Base-by-base conservation (phyloP, 2,113 vertebrate genomes). In the Melanerpes aurifrons region DNA sequence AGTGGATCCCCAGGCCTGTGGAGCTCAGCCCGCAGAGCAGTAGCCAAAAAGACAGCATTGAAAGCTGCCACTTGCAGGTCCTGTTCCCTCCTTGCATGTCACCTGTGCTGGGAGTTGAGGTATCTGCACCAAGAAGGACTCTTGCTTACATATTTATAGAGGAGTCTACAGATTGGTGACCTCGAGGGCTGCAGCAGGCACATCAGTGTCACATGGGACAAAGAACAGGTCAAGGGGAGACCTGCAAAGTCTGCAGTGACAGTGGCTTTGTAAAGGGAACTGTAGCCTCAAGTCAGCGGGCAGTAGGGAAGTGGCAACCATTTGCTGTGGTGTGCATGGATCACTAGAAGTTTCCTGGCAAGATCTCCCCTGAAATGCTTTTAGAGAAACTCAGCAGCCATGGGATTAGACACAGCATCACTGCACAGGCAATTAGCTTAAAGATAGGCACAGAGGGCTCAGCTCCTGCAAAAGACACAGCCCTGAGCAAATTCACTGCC, bases 131-230 rank as follows among this genome's bases (percentile, higher is more conserved):
- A 32, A 35, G 45, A 40, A 26, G 21, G 53, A 20, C 17, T 7
- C 28, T 29, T 67, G 45, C 13, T 12, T 53, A 13, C 7, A 4
- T 17, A 5, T 68, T 1, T 73, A 9, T 18, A 32, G 28, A 43
- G n/a, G 17, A 24, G 2, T 68, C 62, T 43, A 22, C 28, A 22
- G 0, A 0, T 1, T 57, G 63, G 40, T 15, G 6, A 74, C 25
- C 15, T 29, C 35, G 14, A 68, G n/a, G 15, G 17, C 10, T 92
- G 54, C 84, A 83, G 61, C 37, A 76, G 43, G 25, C 25, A 58
- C 19, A 43, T 32, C 14, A 7, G 3, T 26, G 20, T n/a, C 35
- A 64, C 32, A 47, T 70, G 57, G 17, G 37, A 28, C n/a, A 57
- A 47, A 73, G 12, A 57, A 19, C 8, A 62, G n/a, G 37, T 21